phyloP scores from a whole-genome alignment of 2,888 invertebrate genomes.

The Phyllotreta cruciferae region DNA sequence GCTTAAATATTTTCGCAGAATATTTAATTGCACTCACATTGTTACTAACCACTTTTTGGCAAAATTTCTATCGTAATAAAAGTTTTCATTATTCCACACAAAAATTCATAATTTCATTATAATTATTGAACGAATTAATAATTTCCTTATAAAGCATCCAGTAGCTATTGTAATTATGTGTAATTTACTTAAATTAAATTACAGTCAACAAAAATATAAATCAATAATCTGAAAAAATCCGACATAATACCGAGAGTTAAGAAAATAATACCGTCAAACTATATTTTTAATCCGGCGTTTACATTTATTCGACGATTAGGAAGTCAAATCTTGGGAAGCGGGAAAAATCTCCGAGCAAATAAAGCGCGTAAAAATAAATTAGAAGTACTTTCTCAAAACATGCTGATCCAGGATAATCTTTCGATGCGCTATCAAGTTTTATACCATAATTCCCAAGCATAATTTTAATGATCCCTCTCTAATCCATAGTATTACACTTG shows the following conservation, averaged over 20 bases:
- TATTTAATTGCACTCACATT: no score
- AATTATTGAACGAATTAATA: no score
- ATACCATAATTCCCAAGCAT: conserved; percentile 62
- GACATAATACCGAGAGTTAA: conserved; percentile 13
- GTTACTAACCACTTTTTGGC: no score
- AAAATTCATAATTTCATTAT: no score
- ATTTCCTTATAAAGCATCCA: no score
- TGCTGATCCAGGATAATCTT: conserved; percentile 60
- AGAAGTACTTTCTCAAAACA: conserved; percentile 56
- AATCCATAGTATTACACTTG: conserved; percentile 61
- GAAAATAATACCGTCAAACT: conserved; percentile 16
- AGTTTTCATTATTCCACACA: no score
- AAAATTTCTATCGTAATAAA: no score
- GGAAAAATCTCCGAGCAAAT: conserved; percentile 35
- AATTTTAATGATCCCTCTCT: conserved; percentile 61
- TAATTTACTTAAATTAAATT: no score
- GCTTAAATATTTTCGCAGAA: no score
- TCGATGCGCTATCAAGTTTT: conserved; percentile 62
- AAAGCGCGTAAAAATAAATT: conserved; percentile 49
- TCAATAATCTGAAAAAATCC: conserved; percentile 21
- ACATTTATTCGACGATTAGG: conserved; percentile 19
- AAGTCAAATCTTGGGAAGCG: conserved; percentile 31
- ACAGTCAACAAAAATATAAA: conserved; percentile 3
- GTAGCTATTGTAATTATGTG: no score
- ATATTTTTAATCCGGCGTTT: conserved; percentile 6